phyloP scores from a whole-genome alignment of 2,888 invertebrate species.

The Empis stercorea region DNA sequence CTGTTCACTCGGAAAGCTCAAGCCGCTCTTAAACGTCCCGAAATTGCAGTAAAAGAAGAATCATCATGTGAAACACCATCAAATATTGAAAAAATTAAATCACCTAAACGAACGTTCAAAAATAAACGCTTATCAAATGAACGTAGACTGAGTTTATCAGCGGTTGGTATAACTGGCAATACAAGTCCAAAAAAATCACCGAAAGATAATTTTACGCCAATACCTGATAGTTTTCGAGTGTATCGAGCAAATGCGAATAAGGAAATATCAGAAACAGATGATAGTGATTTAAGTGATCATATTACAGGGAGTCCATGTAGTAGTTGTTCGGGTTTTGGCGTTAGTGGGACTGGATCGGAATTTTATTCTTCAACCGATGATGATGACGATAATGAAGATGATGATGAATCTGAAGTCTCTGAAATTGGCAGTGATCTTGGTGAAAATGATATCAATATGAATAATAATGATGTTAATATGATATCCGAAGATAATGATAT shows the following conservation, averaged over 20 bases:
- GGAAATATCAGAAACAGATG: slow-evolving; percentile 34
- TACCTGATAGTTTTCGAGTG: slow-evolving; percentile 42
- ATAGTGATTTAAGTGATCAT: slow-evolving; percentile 25
- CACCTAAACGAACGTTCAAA: slow-evolving; percentile 28
- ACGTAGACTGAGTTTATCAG: slow-evolving; percentile 21
- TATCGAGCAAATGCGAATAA: slow-evolving; percentile 38
- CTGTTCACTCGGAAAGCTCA: slow-evolving; percentile 62
- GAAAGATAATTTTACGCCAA: slow-evolving; percentile 21
- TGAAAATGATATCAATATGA: slow-evolving; percentile 4
- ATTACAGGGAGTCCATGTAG: slow-evolving; percentile 34
- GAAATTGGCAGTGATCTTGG: slow-evolving; percentile 7
- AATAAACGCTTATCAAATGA: slow-evolving; percentile 28
- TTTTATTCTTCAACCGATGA: slow-evolving; percentile 33
- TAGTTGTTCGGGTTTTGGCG: slow-evolving; percentile 33
- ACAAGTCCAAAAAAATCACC: slow-evolving; percentile 30
- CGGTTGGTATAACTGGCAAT: not conserved
- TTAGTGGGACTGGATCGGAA: slow-evolving; percentile 32
- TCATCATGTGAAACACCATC: slow-evolving; percentile 16
- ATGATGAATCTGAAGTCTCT: slow-evolving; percentile 4
- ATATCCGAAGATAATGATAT: not conserved
- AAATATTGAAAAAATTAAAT: slow-evolving; percentile 21
- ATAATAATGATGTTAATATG: not conserved
- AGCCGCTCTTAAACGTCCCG: slow-evolving; percentile 38
- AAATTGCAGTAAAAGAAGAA: slow-evolving; percentile 15
- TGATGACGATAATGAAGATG: slow-evolving; percentile 23